Percentiles rank a stretch among this genome's conserved stretches.
phyloP scores from a whole-genome alignment of 2,797 vertebrate genomes.

The Psittacula echo region DNA sequence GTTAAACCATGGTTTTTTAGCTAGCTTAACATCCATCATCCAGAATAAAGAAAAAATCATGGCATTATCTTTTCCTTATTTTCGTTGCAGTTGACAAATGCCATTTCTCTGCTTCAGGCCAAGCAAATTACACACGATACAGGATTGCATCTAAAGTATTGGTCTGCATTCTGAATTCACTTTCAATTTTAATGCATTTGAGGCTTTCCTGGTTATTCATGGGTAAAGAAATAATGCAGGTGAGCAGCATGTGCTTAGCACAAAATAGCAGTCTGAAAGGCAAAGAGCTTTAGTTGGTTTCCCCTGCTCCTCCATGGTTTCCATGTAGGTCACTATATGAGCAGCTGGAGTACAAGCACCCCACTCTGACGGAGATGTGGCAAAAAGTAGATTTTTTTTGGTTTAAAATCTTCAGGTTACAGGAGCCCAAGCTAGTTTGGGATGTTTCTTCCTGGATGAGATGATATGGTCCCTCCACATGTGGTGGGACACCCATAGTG shows the following conservation, averaged over 20 bases:
- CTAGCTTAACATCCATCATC: not conserved
- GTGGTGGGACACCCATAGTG: accelerated
- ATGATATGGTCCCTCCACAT: not conserved
- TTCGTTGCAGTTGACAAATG: not conserved
- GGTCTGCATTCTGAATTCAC: conserved; percentile 10
- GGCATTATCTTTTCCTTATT: not conserved
- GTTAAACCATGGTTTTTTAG: not conserved
- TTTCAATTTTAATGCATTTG: not conserved
- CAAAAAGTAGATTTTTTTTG: not conserved
- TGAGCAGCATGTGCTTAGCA: not conserved
- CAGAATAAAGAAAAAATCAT: not conserved
- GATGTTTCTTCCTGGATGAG: not conserved
- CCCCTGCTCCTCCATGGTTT: not conserved
- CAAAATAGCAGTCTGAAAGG: not conserved
- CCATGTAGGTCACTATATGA: accelerated
- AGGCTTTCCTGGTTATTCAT: conserved; percentile 18
- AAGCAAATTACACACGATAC: not conserved
- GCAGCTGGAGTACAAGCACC: accelerated
- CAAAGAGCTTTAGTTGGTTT: not conserved
- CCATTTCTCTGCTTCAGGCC: not conserved
- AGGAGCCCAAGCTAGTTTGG: not conserved
- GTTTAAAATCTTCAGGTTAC: not conserved
- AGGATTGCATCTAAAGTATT: conserved; percentile 11
- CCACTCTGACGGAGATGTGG: accelerated
- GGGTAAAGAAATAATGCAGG: not conserved